These are phyloP conservation scores for Microchrysa polita DNA, from an alignment of 2,888 invertebrate genomes.

Conservation along the genomic window DNA sequence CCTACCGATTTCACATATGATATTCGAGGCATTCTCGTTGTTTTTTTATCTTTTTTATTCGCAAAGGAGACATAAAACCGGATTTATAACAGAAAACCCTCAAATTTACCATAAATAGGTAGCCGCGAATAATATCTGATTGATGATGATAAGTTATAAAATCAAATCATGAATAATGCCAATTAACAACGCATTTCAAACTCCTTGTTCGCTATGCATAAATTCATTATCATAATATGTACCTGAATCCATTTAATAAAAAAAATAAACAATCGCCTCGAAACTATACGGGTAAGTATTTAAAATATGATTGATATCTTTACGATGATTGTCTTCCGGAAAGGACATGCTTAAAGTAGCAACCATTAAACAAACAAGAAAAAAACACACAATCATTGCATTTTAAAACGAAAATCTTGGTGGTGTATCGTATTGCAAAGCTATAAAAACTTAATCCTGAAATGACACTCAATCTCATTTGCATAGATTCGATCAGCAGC, in stretches of 20 bases:
- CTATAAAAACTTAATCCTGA: not conserved
- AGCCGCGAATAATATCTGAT: not conserved
- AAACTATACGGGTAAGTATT: not conserved
- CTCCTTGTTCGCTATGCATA: not conserved
- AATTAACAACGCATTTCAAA: not conserved
- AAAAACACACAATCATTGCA: not conserved
- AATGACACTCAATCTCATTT: conserved; percentile 20
- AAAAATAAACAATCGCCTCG: not conserved
- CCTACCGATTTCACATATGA: too few species aligned
- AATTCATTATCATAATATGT: conserved; percentile 20
- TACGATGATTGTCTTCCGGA: not conserved
- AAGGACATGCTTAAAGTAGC: conserved; percentile 15
- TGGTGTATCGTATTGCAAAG: not conserved
- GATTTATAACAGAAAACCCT: too few species aligned
- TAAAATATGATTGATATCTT: conserved; percentile 19
- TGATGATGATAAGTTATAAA: not conserved
- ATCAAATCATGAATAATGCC: not conserved
- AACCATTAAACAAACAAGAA: conserved; percentile 8
- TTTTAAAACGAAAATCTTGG: not conserved
- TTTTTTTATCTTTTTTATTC: too few species aligned
- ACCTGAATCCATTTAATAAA: not conserved
- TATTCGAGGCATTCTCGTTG: too few species aligned
- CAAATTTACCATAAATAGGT: too few species aligned
- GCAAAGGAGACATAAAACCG: too few species aligned
- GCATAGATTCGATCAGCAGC: conserved; percentile 33